These are phyloP conservation scores for Carcharodon carcharias DNA, from an alignment of 2,797 vertebrate genomes.

Conservation along the genomic window DNA sequence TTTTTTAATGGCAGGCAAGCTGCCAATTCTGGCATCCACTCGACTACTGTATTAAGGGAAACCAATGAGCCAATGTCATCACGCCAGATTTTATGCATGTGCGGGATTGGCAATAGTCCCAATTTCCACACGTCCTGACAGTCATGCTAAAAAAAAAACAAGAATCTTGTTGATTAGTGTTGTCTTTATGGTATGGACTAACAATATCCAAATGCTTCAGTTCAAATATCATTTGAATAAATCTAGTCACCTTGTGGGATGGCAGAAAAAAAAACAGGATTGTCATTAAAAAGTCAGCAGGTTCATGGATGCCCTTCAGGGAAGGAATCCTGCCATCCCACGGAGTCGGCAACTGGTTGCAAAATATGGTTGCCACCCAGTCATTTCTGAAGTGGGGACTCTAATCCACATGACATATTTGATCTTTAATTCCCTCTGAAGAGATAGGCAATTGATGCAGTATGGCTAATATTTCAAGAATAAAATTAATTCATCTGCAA, in stretches of 20 bases:
- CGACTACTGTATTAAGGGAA: too few species aligned
- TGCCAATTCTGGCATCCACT: too few species aligned
- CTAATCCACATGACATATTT: neutral
- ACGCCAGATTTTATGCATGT: too few species aligned
- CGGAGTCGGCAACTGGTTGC: too few species aligned
- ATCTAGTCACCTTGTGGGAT: neutral
- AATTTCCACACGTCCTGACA: too few species aligned
- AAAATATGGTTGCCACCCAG: too few species aligned
- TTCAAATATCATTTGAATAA: neutral
- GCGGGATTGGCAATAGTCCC: too few species aligned
- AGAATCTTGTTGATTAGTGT: neutral
- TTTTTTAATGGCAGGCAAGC: too few species aligned
- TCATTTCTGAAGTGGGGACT: too few species aligned
- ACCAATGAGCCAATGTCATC: too few species aligned
- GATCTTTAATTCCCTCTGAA: neutral
- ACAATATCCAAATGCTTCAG: neutral
- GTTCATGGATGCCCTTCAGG: neutral
- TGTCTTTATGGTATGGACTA: neutral
- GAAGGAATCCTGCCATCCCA: neutral
- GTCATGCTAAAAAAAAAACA: too few species aligned
- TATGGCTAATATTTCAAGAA: neutral
- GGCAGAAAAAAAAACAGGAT: neutral
- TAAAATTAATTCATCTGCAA: neutral
- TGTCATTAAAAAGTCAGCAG: neutral
- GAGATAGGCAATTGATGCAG: neutral